A percentile compares a stretch with the other conserved stretches of the same genome.
Conservation (phyloP, 1,140 invertebrate genomes). For the Drosophila chauvacae region DNA sequence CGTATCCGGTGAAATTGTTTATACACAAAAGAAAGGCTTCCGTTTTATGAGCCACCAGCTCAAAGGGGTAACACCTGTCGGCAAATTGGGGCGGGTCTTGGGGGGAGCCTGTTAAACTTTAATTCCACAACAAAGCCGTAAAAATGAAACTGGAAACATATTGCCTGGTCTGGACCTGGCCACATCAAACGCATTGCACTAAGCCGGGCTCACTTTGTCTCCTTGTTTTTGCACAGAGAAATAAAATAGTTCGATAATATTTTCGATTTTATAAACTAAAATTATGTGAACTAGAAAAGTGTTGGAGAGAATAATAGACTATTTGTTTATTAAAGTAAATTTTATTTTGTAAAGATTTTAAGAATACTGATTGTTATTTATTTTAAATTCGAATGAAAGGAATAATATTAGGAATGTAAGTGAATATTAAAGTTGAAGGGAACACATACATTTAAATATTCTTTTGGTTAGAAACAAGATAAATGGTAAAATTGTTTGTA, state of each 20-base stretch:
- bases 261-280: not conserved
- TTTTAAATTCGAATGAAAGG: too few relatives aligned
- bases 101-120: constrained; percentile 46
- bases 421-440: too few relatives aligned
- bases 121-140: constrained; percentile 59
- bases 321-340: not conserved
- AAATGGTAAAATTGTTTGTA: too few relatives aligned
- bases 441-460: too few relatives aligned
- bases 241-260: not conserved
- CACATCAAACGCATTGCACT: constrained; percentile 51
- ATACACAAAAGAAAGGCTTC: constrained; percentile 27
- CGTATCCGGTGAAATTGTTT: constrained; percentile 38
- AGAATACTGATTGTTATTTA: not conserved
- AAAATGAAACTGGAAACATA: constrained; percentile 41
- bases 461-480: too few relatives aligned
- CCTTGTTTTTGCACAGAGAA: constrained; percentile 2
- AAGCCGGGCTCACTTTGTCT: constrained; percentile 33
- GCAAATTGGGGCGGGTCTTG: not conserved
- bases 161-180: constrained; percentile 26
- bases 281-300: not conserved
- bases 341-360: too few relatives aligned
- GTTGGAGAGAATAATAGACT: not conserved
- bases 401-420: not conserved
- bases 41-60: constrained; percentile 40
- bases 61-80: constrained; percentile 36